Evolutionary conservation across 2,113 vertebrate genomes (phyloP), one percentile per base, ranked within the genome.

Genomic region (Python bivittatus): DNA sequence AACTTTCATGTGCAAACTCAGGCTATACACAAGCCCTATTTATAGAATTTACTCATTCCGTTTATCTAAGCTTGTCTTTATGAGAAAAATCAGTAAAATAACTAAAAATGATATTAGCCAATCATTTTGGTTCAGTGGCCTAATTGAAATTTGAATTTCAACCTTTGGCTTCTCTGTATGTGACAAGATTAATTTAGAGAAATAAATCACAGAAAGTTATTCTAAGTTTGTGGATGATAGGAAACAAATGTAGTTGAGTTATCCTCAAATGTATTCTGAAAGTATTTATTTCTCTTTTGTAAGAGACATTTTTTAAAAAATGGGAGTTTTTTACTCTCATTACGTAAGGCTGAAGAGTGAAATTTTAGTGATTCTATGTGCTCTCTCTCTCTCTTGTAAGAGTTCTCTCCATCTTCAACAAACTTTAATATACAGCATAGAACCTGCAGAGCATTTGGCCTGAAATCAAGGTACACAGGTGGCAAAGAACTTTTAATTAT

Each of bases 71-170:
- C 29, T 27, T 85, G 17, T 85, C 53, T 90, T 90, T 58, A 92
- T 48, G 4, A 58, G n/a, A 53, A 90, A 92, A 85, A 86, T 91
- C 84, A 92, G 79, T 93, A 89, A 11, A 1, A 57, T 22, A 84
- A 29, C 20, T n/a, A 23, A 57, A 84, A 88, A 64, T 20, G 83
- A n/a, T 93, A 56, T 92, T 88, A 86, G 17, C 68, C 22, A 92
- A 27, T 60, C 72, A 72, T 54, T 93, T 89, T 53, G 58, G 44
- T 84, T 89, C n/a, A 54, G 29, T 92, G 87, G 91, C 86, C 52
- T 33, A 88, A 11, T 90, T 92, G 88, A 84, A 91, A 52, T 89
- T 42, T 86, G 27, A 6, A 20, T 92, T 91, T 90, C 84, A 90
- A 64, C 38, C 64, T 60, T 42, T 20, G 7, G 11, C 48, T 90